Evolutionary conservation across 1,140 invertebrate genomes (phyloP).

Genomic region (Sycobia sp.): DNA sequence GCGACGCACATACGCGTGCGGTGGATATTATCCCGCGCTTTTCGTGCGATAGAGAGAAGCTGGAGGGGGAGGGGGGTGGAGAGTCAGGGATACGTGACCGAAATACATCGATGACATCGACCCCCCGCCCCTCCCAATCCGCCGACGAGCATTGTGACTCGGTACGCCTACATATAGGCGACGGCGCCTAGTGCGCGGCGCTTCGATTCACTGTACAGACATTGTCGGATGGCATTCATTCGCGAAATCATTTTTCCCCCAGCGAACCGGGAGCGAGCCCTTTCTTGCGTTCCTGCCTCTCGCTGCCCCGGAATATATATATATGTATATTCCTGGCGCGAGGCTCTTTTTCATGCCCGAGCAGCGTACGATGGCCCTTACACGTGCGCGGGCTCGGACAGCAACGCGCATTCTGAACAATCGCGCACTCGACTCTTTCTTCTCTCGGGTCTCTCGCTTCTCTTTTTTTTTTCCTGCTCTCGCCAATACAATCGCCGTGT

Average conservation of each 20-base stretch:
- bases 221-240: constrained; percentile 24
- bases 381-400: background rate
- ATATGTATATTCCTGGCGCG: too few species aligned
- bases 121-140: too few species aligned
- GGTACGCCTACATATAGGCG: constrained; percentile 7
- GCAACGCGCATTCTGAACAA: constrained; percentile 1
- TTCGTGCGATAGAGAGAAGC: too few species aligned
- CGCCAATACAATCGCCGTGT: background rate
- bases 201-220: constrained; percentile 20
- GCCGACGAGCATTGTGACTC: too few species aligned
- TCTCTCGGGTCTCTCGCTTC: too few species aligned
- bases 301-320: background rate
- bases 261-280: background rate
- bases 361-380: too few species aligned
- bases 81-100: constrained; percentile 40
- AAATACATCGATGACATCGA: constrained; percentile 38
- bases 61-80: background rate
- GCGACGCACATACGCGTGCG: too few species aligned
- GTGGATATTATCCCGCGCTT: too few species aligned
- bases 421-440: constrained; percentile 5
- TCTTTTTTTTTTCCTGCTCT: too few species aligned
- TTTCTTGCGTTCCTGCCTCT: background rate
- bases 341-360: background rate
- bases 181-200: background rate
- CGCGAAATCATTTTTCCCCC: constrained; percentile 20